Evolutionary conservation across 53 echinoderm and acorn worm species (phyloP).

Genomic region (Stichopus horrens): DNA sequence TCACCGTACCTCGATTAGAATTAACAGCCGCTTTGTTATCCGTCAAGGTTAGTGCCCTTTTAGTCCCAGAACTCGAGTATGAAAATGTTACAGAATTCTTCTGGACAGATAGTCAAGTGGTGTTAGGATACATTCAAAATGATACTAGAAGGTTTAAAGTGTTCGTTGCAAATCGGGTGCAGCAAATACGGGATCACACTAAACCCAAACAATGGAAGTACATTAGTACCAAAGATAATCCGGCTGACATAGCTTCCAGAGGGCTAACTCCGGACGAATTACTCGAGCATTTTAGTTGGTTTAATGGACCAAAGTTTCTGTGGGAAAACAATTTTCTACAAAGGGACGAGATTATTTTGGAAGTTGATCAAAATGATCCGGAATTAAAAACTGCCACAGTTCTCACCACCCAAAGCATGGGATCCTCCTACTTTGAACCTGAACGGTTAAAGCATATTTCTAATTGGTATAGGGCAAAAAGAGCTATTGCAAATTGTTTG

Average conservation of each 20-base stretch:
- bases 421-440: not conserved
- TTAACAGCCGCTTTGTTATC: slow-evolving; percentile 8
- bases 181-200: slow-evolving; percentile 30
- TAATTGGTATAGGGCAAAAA: not conserved
- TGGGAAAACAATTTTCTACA: not conserved
- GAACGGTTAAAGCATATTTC: not conserved
- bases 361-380: not conserved
- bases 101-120: slow-evolving; percentile 62
- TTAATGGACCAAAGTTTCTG: not conserved
- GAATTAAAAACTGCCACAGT: not conserved
- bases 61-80: slow-evolving; percentile 47
- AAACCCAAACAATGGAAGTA: slow-evolving; percentile 45
- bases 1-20: slow-evolving; percentile 14
- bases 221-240: slow-evolving; percentile 16
- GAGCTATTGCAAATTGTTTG: not conserved
- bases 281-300: not conserved
- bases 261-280: slow-evolving; percentile 47
- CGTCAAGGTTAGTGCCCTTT: not conserved
- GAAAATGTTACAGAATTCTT: slow-evolving; percentile 50
- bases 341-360: not conserved
- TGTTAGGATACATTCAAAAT: slow-evolving; percentile 49
- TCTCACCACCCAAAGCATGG: not conserved
- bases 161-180: slow-evolving; percentile 60
- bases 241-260: slow-evolving; percentile 50
- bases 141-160: slow-evolving; percentile 53